Evolutionary conservation across 2,113 vertebrate genomes (phyloP).

Genomic region (Oncorhynchus keta): DNA sequence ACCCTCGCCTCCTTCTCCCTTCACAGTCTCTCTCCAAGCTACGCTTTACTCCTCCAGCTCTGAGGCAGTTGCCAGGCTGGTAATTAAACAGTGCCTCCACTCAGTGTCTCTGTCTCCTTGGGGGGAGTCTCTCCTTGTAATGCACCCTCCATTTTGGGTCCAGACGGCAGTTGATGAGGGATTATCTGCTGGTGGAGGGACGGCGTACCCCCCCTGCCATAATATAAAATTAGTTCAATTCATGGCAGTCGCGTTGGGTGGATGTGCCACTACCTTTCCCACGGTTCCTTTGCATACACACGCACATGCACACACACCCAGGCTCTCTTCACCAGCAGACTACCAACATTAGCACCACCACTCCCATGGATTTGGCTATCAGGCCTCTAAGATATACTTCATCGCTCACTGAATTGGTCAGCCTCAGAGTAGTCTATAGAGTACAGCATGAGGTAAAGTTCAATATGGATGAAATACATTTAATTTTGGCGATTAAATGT

Average conservation of each 20-base stretch:
- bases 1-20: constrained; percentile 42
- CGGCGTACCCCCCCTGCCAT: constrained; percentile 71
- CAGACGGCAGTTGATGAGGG: constrained; percentile 83
- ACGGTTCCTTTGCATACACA: constrained; percentile 73
- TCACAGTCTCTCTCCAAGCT: constrained; percentile 18
- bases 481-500: not conserved
- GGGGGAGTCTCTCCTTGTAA: constrained; percentile 80
- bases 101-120: constrained; percentile 78
- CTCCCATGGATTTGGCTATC: no score
- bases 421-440: no score
- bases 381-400: no score
- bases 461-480: not conserved
- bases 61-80: constrained; percentile 67
- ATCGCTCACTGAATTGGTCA: no score
- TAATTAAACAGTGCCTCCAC: constrained; percentile 82
- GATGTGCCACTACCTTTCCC: constrained; percentile 78
- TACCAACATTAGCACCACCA: no score
- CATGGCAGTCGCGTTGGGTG: constrained; percentile 66
- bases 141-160: constrained; percentile 80
- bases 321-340: no score
- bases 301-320: not conserved
- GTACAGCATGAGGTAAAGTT: not conserved
- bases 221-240: constrained; percentile 88
- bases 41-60: constrained; percentile 66
- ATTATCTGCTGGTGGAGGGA: constrained; percentile 81